A percentile compares a stretch with the other conserved stretches of the same genome.
phyloP scores from a whole-genome alignment of 2,888 invertebrate genomes.

The Himalopsyche anomala region DNA sequence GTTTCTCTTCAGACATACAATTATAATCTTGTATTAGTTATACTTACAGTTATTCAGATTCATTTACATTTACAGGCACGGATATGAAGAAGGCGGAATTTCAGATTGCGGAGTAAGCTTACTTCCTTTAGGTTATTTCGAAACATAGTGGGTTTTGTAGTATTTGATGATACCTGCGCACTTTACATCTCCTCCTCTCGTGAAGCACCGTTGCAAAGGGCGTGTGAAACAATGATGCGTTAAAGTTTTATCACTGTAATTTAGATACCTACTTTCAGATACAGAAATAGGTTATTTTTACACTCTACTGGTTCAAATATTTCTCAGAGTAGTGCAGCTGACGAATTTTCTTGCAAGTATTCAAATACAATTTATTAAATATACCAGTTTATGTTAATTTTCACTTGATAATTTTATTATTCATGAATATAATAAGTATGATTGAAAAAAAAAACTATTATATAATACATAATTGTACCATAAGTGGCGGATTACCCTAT shows the following conservation, averaged over 20 bases:
- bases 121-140: not conserved
- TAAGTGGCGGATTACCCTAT: no score
- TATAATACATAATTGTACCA: no score
- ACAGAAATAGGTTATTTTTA: constrained; percentile 35
- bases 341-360: not conserved
- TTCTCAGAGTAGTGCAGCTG: not conserved
- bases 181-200: not conserved
- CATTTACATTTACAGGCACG: no score
- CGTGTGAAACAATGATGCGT: constrained; percentile 46
- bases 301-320: not conserved
- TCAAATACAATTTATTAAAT: not conserved
- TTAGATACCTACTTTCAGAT: constrained; percentile 22
- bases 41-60: no score
- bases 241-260: constrained; percentile 42
- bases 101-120: no score
- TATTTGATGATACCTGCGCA: not conserved
- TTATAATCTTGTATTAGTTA: no score
- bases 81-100: no score
- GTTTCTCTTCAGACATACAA: no score
- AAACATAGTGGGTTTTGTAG: not conserved
- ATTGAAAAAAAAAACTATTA: no score
- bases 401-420: no score
- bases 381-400: no score
- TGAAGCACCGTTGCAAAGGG: constrained; percentile 9
- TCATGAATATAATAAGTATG: no score